Base-by-base conservation (phyloP, 2,888 invertebrate species). In the Dicranocentrus wangi region DNA sequence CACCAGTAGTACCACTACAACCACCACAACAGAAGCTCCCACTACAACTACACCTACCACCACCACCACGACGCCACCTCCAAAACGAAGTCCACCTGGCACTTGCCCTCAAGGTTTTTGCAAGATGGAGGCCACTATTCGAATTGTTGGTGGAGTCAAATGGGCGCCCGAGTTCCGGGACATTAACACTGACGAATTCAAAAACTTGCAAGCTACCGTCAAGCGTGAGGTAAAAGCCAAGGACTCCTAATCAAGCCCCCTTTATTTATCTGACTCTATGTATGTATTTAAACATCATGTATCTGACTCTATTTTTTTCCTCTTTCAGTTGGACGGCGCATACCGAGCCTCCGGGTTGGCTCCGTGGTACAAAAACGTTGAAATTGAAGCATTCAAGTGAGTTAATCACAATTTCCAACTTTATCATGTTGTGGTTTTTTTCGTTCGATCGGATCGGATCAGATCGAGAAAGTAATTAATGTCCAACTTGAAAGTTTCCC, bases 91-190 rank as follows among this genome's bases (percentile, higher is more conserved):
- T 58, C 80, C 84, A n/a, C 17, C 72, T 0, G 83, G 82, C 15
- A 61, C 73, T 27, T 87, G 87, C 60, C 83, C 83, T 21, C 73
- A 82, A 7, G 73, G 78, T 10, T 51, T 78, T 39, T 96, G 96
- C 88, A 95, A 95, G 88, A 91, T 96, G 86, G 95, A 94, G 61
- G 95, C 94, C 58, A 95, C 95, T 1, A 93, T 96, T 76, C 93
- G 94, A 89, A 92, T 96, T 84, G 92, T 95, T 82, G 93, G 93
- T 86, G 95, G 93, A 89, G 93, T 93, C 0, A 91, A 92, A 87
- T 96, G 96, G 96, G 92, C 94, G 58, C 95, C 95, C 0, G 96
- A 96, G 88, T 90, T 95, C 42, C 90, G 95, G 63, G 95, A 96
- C 89, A 93, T 94, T 87, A 94, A 96, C 88, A 96, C 96, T 0